Conservation (phyloP, 2,888 invertebrate species). For the Drosophila imparisetae region DNA sequence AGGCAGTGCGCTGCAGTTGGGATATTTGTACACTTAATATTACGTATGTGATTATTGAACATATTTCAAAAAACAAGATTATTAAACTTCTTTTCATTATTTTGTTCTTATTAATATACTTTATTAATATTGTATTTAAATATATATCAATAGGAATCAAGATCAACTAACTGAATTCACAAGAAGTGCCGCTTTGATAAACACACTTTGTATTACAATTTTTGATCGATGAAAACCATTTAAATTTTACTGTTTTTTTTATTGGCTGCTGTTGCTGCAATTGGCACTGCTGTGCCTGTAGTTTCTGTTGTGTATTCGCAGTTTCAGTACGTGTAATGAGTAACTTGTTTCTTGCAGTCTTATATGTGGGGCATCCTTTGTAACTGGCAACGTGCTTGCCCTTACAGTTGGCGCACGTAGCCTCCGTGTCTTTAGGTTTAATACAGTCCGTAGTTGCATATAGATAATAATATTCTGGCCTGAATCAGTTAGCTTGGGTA, state of each 20-base stretch:
- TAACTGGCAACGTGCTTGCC: no score
- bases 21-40: neutral
- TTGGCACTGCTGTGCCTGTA: no score
- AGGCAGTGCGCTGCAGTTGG: neutral
- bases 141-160: neutral
- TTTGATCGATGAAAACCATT: neutral
- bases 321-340: no score
- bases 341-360: no score
- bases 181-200: neutral
- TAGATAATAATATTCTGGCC: neutral
- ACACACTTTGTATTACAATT: neutral
- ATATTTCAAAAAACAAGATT: neutral
- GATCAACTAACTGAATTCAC: neutral
- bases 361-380: no score
- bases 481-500: no score
- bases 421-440: no score
- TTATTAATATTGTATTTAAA: neutral
- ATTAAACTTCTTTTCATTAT: neutral
- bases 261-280: no score
- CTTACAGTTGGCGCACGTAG: no score
- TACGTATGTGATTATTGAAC: neutral
- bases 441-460: neutral
- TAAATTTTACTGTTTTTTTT: neutral
- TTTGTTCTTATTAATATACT: neutral
- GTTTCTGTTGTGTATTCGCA: no score